A percentile compares a stretch with the other conserved stretches of the same genome.
Evolutionary conservation across 2,113 vertebrate species (phyloP).

Genomic region (Pachypanchax playfairii): DNA sequence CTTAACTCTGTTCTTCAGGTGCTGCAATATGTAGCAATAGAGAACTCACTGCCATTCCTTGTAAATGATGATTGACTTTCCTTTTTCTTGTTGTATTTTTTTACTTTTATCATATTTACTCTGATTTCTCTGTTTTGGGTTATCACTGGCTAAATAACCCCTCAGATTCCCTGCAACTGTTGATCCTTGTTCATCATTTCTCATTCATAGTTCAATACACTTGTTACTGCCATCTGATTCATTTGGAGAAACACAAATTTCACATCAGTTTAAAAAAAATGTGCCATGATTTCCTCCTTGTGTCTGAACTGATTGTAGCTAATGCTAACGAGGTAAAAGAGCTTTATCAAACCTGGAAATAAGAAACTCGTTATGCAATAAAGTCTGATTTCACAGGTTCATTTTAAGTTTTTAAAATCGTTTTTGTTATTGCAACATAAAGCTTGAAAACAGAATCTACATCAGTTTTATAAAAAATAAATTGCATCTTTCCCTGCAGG

Average conservation of each 20-base stretch:
- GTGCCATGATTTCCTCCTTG: too few species aligned
- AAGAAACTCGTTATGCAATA: too few species aligned
- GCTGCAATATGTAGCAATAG: conserved; percentile 13
- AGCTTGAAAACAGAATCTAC: neutral
- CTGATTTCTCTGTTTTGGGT: neutral
- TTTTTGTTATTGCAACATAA: too few species aligned
- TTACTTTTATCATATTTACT: neutral
- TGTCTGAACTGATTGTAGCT: neutral
- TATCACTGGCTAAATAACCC: neutral
- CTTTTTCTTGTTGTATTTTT: conserved; percentile 2
- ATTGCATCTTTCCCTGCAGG: conserved; percentile 17
- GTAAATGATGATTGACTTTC: conserved; percentile 15
- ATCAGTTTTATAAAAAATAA: conserved; percentile 26
- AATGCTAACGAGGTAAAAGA: too few species aligned
- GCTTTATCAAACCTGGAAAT: too few species aligned
- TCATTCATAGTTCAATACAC: too few species aligned
- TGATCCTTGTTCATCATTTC: neutral
- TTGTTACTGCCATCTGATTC: too few species aligned
- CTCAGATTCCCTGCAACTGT: neutral
- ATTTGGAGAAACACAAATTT: too few species aligned
- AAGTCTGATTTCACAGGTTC: too few species aligned
- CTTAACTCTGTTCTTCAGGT: conserved; percentile 15
- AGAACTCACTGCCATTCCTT: conserved; percentile 1
- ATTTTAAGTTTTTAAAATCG: too few species aligned
- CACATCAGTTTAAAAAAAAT: too few species aligned